Conservation (phyloP, 1,140 invertebrate species). For the Thereuonema tuberculata region DNA sequence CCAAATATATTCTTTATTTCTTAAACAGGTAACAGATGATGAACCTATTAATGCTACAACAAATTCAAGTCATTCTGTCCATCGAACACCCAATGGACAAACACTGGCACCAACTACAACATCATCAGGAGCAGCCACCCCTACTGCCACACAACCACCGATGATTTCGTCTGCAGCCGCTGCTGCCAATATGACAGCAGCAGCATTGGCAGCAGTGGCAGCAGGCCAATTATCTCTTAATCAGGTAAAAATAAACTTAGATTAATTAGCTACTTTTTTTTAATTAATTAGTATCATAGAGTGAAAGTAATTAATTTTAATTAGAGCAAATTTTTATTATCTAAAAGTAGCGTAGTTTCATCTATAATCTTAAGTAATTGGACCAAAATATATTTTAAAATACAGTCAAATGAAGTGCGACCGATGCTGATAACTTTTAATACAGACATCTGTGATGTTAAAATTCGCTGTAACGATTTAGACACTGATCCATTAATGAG, state of each 20-base stretch:
- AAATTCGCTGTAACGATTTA: too few species aligned
- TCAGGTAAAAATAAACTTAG: conserved; percentile 32
- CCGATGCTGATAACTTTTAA: too few species aligned
- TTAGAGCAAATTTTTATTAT: conserved; percentile 10
- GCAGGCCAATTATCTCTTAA: conserved; percentile 44
- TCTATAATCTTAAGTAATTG: too few species aligned
- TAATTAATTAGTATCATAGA: not conserved
- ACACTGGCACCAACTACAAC: not conserved
- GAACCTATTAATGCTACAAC: conserved; percentile 10
- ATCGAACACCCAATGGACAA: conserved; percentile 11
- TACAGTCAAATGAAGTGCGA: too few species aligned
- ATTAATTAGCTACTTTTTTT: too few species aligned
- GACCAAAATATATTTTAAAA: too few species aligned
- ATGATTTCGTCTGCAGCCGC: conserved; percentile 8
- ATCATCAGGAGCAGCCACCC: not conserved
- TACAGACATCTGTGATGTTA: too few species aligned
- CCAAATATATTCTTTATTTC: too few species aligned
- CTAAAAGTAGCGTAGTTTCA: too few species aligned
- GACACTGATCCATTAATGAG: too few species aligned
- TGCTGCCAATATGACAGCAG: conserved; percentile 38
- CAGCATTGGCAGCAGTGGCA: conserved; percentile 45
- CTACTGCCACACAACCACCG: not conserved
- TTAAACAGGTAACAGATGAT: conserved; percentile 6
- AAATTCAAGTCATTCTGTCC: not conserved
- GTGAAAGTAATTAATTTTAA: conserved; percentile 12